Percentiles rank a stretch among this genome's conserved stretches.
Conservation (phyloP, 1,140 invertebrate genomes). For the Aphidius ervi region DNA sequence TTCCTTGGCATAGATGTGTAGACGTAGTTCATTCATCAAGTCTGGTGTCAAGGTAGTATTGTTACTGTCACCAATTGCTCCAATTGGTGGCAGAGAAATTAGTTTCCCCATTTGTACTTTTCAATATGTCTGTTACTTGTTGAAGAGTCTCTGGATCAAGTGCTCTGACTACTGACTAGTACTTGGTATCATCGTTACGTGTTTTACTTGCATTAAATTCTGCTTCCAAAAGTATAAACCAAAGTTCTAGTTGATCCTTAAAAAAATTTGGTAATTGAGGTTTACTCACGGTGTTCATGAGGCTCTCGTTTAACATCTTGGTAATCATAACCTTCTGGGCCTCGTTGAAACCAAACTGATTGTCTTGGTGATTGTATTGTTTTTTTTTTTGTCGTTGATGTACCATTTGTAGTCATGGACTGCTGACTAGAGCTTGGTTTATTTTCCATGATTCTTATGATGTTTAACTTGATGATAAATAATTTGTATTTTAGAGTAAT, state of each 20-base stretch:
- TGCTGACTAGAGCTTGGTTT: too few relatives aligned
- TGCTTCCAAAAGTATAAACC: conserved; percentile 17
- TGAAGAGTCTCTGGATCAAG: too few relatives aligned
- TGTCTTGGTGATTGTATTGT: too few relatives aligned
- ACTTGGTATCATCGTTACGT: too few relatives aligned
- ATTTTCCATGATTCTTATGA: too few relatives aligned
- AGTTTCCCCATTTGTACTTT: conserved; percentile 21
- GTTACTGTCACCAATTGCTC: too few relatives aligned
- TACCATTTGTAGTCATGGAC: background rate
- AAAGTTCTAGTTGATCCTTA: background rate
- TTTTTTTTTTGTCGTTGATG: background rate
- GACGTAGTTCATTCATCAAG: background rate
- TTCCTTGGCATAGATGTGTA: conserved; percentile 13
- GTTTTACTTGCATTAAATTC: conserved; percentile 9
- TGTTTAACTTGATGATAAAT: background rate
- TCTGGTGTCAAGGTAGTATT: background rate
- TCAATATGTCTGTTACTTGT: conserved; percentile 17
- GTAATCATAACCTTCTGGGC: too few relatives aligned
- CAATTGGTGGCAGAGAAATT: conserved; percentile 12
- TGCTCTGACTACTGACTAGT: too few relatives aligned
- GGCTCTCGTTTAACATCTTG: too few relatives aligned
- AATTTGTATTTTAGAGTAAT: background rate
- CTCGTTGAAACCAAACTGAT: too few relatives aligned
- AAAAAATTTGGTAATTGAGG: background rate
- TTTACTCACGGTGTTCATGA: too few relatives aligned